A percentile compares a stretch with the other conserved stretches of the same genome.
phyloP scores from a whole-genome alignment of 2,113 vertebrate species.

The Ahaetulla prasina region DNA sequence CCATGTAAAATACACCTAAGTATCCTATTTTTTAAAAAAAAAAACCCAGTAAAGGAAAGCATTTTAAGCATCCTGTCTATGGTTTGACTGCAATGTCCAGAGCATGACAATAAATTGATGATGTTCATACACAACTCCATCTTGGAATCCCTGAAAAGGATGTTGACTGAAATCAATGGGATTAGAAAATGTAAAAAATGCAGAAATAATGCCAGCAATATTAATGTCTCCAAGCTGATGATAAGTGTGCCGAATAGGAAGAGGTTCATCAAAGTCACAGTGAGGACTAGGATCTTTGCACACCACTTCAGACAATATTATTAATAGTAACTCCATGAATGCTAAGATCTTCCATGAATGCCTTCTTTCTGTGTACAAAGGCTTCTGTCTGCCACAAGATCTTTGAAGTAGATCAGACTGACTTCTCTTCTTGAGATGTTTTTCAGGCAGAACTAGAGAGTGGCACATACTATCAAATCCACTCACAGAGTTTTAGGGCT shows the following conservation, averaged over 20 bases:
- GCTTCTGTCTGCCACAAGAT: neutral
- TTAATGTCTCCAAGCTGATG: neutral
- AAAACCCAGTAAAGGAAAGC: too few relatives aligned
- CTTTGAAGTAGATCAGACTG: neutral
- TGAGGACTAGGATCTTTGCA: neutral
- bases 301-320: neutral
- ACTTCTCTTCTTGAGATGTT: neutral
- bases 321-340: neutral
- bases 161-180: neutral
- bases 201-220: too few relatives aligned
- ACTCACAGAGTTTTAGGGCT: neutral
- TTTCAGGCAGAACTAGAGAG: neutral
- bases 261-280: neutral
- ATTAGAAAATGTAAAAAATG: too few relatives aligned
- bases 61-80: too few relatives aligned
- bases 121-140: too few relatives aligned
- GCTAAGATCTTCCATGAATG: neutral
- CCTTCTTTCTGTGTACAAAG: neutral
- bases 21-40: too few relatives aligned
- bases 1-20: too few relatives aligned
- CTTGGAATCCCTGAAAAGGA: neutral
- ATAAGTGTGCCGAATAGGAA: neutral
- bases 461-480: neutral
- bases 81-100: too few relatives aligned
- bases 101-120: too few relatives aligned